These are phyloP conservation scores for Micropoecilia bifurca DNA, from an alignment of 2,797 vertebrate species.

Conservation along the genomic window DNA sequence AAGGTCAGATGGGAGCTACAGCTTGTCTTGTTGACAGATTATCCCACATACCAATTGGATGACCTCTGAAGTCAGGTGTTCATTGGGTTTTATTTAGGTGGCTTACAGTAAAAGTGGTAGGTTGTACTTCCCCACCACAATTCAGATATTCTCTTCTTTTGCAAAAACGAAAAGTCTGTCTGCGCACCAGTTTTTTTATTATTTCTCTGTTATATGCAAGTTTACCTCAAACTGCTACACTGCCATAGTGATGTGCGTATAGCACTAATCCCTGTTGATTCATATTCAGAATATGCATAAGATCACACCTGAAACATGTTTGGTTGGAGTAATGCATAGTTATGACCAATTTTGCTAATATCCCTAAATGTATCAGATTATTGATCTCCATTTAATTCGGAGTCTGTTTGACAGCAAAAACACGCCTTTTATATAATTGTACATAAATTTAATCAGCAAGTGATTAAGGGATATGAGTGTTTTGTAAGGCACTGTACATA, in stretches of 20 bases:
- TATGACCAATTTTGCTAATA: background rate
- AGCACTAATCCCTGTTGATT: background rate
- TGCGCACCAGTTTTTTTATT: background rate
- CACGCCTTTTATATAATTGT: background rate
- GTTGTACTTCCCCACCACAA: background rate
- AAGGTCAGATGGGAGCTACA: background rate
- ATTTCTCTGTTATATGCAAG: background rate
- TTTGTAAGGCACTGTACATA: slow-evolving; percentile 14
- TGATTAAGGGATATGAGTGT: background rate
- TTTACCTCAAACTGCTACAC: background rate
- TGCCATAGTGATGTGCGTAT: background rate
- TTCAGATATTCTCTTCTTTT: background rate
- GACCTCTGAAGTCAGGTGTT: background rate
- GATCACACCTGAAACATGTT: background rate
- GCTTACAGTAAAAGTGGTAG: background rate
- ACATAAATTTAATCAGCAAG: background rate
- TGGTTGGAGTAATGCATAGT: background rate
- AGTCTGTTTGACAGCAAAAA: background rate
- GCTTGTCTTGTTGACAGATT: background rate
- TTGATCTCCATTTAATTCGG: background rate
- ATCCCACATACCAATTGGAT: background rate
- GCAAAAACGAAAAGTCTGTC: background rate
- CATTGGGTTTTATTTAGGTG: background rate
- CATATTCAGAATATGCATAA: background rate
- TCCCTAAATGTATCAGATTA: background rate